These are phyloP conservation scores for Cyanoramphus novaezelandiae DNA, from an alignment of 2,113 vertebrate genomes.

Conservation along the genomic window DNA sequence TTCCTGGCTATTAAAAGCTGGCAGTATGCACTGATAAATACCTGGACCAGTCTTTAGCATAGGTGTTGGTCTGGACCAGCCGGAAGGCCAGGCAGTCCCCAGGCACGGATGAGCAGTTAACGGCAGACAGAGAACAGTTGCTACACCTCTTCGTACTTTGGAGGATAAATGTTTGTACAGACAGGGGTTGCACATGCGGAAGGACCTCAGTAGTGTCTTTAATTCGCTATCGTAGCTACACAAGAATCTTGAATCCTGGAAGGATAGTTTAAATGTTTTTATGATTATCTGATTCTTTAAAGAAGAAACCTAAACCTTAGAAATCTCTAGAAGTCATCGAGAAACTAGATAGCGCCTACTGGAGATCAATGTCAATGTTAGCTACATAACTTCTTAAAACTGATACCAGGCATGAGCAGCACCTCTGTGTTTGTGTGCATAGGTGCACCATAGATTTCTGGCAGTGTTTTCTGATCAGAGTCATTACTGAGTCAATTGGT, in stretches of 20 bases:
- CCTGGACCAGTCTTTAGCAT: neutral
- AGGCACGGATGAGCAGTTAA: fast-evolving
- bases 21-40: neutral
- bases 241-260: neutral
- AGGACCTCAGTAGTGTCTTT: neutral
- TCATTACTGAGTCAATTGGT: conserved; percentile 42
- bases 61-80: neutral
- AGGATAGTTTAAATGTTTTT: neutral
- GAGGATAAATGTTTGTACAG: neutral
- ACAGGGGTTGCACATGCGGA: neutral
- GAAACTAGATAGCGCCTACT: neutral
- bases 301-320: neutral
- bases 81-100: neutral
- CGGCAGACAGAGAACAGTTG: neutral
- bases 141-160: neutral
- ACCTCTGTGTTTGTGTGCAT: neutral
- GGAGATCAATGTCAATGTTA: neutral
- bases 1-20: neutral
- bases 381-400: neutral
- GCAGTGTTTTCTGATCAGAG: conserved; percentile 35
- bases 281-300: neutral
- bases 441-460: conserved; percentile 41
- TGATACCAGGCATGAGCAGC: neutral
- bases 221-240: fast-evolving
- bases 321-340: neutral